Evolutionary conservation across 2,797 vertebrate species (phyloP).

Genomic region (Menidia menidia): DNA sequence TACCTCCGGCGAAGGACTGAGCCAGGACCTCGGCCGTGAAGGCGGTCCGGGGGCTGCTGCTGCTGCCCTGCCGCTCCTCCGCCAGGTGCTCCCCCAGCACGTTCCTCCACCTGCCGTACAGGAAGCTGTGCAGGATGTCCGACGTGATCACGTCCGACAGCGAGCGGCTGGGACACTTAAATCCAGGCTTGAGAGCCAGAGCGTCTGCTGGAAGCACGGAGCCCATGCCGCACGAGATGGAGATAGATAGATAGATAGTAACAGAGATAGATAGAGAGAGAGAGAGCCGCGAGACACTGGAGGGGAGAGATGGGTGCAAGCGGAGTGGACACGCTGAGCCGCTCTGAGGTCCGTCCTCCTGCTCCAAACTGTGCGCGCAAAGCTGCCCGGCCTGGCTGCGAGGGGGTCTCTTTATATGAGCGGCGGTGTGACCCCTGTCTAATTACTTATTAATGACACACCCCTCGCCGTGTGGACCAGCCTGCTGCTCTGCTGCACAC

Average conservation of each 20-base stretch:
- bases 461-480: slow-evolving; percentile 87
- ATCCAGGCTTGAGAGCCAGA: slow-evolving; percentile 90
- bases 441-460: slow-evolving; percentile 99
- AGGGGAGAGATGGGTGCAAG: neutral
- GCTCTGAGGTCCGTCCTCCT: slow-evolving; percentile 43
- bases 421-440: slow-evolving; percentile 88
- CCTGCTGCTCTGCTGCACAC: slow-evolving; percentile 67
- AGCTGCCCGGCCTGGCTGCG: slow-evolving; percentile 64
- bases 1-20: slow-evolving; percentile 96
- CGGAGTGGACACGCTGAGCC: slow-evolving; percentile 26
- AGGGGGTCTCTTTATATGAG: slow-evolving; percentile 86
- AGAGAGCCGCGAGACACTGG: neutral
- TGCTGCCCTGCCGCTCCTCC: slow-evolving; percentile 86
- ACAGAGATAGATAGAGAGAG: no score
- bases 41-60: slow-evolving; percentile 88
- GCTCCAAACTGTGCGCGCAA: slow-evolving; percentile 57
- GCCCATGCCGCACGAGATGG: slow-evolving; percentile 84
- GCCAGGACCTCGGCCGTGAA: slow-evolving; percentile 97
- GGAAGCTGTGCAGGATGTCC: slow-evolving; percentile 98
- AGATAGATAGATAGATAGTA: no score
- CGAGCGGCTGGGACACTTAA: slow-evolving; percentile 89
- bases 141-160: slow-evolving; percentile 98
- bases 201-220: slow-evolving; percentile 93
- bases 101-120: slow-evolving; percentile 97
- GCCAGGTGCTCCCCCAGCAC: slow-evolving; percentile 92